phyloP scores from a whole-genome alignment of 2,113 vertebrate genomes.

The Sylvietta virens region DNA sequence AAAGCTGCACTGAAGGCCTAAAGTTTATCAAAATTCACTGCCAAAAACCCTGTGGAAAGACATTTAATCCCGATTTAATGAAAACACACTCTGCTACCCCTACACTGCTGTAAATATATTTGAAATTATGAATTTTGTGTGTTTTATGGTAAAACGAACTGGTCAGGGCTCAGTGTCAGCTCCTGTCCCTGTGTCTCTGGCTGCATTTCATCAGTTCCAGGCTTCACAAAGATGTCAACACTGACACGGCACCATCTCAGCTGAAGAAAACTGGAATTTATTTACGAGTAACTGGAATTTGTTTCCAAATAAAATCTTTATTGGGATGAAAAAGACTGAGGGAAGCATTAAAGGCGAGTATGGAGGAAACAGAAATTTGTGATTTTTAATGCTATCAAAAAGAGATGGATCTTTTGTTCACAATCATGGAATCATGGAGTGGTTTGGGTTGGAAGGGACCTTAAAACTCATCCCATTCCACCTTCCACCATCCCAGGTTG shows the following conservation, averaged over 20 bases:
- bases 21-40: not conserved
- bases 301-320: not conserved
- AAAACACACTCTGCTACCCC: not conserved
- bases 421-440: rapidly evolving
- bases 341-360: rapidly evolving
- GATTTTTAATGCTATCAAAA: rapidly evolving
- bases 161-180: not conserved
- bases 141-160: rapidly evolving
- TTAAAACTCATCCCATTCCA: not conserved
- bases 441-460: not conserved
- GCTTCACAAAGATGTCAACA: not conserved
- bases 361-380: rapidly evolving
- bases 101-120: not conserved
- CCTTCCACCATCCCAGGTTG: rapidly evolving
- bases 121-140: not conserved
- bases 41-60: rapidly evolving
- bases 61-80: not conserved
- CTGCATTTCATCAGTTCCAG: not conserved
- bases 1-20: not conserved
- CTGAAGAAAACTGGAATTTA: not conserved
- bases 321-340: not conserved
- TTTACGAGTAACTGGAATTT: rapidly evolving
- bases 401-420: not conserved
- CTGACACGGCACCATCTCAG: rapidly evolving
- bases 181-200: not conserved